Percentiles rank a stretch among this genome's conserved stretches.
phyloP scores from a whole-genome alignment of 2,797 vertebrate genomes.

The Melopsittacus undulatus region DNA sequence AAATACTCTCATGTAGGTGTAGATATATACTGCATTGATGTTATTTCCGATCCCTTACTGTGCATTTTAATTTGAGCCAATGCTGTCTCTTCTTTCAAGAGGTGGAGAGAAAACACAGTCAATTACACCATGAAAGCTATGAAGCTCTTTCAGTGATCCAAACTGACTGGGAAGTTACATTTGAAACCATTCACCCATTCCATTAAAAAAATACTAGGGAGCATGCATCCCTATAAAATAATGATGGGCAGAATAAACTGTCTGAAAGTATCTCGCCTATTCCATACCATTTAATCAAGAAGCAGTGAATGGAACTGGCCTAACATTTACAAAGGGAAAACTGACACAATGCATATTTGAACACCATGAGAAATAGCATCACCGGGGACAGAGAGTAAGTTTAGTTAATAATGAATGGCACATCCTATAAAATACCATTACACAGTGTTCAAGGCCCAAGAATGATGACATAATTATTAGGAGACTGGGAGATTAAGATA shows the following conservation, averaged over 20 bases:
- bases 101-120: constrained; percentile 34
- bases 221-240: constrained; percentile 50
- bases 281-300: constrained; percentile 61
- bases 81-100: constrained; percentile 41
- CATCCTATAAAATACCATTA: constrained; percentile 83
- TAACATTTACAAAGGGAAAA: constrained; percentile 74
- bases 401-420: constrained; percentile 85
- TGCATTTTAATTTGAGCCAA: constrained; percentile 36
- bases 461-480: constrained; percentile 86
- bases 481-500: constrained; percentile 84
- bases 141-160: constrained; percentile 26
- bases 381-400: constrained; percentile 74
- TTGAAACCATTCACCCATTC: constrained; percentile 45
- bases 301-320: constrained; percentile 58
- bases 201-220: constrained; percentile 57
- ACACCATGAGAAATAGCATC: constrained; percentile 76
- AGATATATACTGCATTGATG: constrained; percentile 43
- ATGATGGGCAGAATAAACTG: constrained; percentile 67
- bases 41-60: not conserved
- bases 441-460: constrained; percentile 78
- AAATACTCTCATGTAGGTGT: constrained; percentile 22
- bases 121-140: constrained; percentile 44
- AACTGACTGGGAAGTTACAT: constrained; percentile 48
- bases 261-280: constrained; percentile 23
- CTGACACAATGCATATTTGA: constrained; percentile 81